Evolutionary conservation across 2,797 vertebrate genomes (phyloP).

Genomic region (Allobates femoralis): DNA sequence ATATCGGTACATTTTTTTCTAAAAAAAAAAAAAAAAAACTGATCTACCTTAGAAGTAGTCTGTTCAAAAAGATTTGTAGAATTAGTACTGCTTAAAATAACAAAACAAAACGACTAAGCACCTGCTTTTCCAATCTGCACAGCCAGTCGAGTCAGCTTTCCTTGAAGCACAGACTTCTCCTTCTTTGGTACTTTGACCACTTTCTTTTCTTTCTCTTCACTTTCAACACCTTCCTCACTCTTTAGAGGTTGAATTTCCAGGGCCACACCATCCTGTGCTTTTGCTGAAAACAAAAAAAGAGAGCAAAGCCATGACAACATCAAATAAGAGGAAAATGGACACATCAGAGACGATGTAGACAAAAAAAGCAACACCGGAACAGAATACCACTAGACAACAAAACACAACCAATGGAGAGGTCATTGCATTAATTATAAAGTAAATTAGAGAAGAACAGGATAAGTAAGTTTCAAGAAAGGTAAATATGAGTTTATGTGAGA

Average conservation of each 20-base stretch:
- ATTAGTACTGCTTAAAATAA: not conserved
- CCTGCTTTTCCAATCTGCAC: constrained; percentile 97
- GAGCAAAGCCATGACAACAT: not conserved
- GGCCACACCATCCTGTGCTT: constrained; percentile 95
- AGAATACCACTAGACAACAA: constrained; percentile 38
- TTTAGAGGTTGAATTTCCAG: constrained; percentile 97
- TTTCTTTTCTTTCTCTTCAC: constrained; percentile 91
- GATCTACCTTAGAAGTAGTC: not conserved
- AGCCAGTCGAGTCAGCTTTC: constrained; percentile 92
- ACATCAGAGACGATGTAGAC: not conserved
- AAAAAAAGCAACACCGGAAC: constrained; percentile 25
- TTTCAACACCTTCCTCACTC: constrained; percentile 89
- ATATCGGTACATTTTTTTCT: too few species aligned
- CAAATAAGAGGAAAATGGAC: not conserved
- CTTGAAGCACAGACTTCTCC: constrained; percentile 97
- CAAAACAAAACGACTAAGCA: constrained; percentile 62
- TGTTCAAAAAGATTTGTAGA: not conserved
- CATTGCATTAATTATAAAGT: not conserved
- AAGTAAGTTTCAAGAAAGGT: constrained; percentile 13
- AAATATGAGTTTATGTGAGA: not conserved
- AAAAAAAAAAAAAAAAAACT: too few species aligned
- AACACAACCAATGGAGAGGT: constrained; percentile 29
- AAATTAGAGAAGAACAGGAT: not conserved
- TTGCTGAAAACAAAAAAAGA: constrained; percentile 76
- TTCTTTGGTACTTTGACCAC: constrained; percentile 90